Conservation (phyloP, 2,888 invertebrate species). For the Syrphus vitripennis region DNA sequence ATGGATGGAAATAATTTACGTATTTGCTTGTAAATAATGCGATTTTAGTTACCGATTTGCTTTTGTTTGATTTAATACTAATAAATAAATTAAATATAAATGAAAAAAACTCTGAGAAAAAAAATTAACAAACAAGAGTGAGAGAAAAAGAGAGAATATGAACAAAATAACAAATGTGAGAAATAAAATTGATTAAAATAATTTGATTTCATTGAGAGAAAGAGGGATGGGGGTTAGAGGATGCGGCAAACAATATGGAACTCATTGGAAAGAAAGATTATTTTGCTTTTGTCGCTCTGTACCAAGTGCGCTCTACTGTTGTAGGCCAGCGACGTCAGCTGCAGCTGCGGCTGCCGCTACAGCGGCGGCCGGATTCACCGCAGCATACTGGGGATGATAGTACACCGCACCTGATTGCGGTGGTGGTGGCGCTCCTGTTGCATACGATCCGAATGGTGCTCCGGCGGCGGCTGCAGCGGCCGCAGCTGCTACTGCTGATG, state of each 20-base stretch:
- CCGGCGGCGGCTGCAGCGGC: constrained; percentile 80
- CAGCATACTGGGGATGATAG: constrained; percentile 60
- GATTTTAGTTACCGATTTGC: constrained; percentile 68
- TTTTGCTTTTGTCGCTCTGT: constrained; percentile 40
- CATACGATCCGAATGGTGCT: constrained; percentile 64
- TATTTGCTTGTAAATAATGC: constrained; percentile 66
- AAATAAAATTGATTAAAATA: constrained; percentile 50
- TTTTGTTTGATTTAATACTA: constrained; percentile 71
- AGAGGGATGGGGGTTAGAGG: constrained; percentile 51
- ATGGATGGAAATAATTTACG: constrained; percentile 67
- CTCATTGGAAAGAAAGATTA: constrained; percentile 64
- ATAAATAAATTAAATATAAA: constrained; percentile 72
- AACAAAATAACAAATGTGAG: constrained; percentile 66
- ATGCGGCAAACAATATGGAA: constrained; percentile 71
- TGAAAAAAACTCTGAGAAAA: constrained; percentile 69
- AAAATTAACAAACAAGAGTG: constrained; percentile 64
- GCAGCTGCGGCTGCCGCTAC: constrained; percentile 74
- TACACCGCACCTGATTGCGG: constrained; percentile 69
- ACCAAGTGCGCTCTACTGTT: constrained; percentile 76
- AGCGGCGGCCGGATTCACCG: constrained; percentile 64
- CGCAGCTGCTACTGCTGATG: constrained; percentile 77
- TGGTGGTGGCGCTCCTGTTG: constrained; percentile 77
- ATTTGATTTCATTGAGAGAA: constrained; percentile 62
- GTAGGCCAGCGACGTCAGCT: constrained; percentile 74
- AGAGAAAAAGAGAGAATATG: constrained; percentile 68